A percentile compares a stretch with the other conserved stretches of the same genome.
Conservation (phyloP, 1,140 invertebrate species). For the Pissodes strobi region DNA sequence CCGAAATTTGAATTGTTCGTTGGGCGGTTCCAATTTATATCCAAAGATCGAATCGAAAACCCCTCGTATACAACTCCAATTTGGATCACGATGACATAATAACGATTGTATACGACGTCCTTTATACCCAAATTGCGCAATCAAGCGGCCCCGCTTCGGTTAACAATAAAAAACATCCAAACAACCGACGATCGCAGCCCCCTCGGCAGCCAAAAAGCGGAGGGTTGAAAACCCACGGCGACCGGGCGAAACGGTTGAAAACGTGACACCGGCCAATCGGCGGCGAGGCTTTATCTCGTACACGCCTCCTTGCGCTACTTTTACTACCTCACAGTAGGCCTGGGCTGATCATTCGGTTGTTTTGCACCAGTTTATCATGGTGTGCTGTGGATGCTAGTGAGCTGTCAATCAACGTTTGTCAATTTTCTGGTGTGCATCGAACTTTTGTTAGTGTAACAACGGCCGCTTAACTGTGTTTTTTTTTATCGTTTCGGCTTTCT, state of each 20-base stretch:
- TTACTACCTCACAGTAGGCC: slow-evolving; percentile 31
- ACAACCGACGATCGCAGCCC: too few species aligned
- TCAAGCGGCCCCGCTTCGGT: not conserved
- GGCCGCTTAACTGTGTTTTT: not conserved
- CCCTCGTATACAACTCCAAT: too few species aligned
- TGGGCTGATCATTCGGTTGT: slow-evolving; percentile 24
- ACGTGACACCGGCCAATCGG: slow-evolving; percentile 5
- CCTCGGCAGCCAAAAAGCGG: not conserved
- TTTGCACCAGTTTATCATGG: slow-evolving; percentile 35
- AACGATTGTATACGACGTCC: slow-evolving; percentile 1
- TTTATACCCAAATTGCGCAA: slow-evolving; percentile 12
- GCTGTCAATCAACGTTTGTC: slow-evolving; percentile 8
- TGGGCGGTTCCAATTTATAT: too few species aligned
- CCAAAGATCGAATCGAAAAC: too few species aligned
- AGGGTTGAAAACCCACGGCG: not conserved
- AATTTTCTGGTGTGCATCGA: not conserved
- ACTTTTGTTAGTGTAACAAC: not conserved
- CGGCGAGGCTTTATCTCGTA: slow-evolving; percentile 3
- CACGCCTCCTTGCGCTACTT: slow-evolving; percentile 27
- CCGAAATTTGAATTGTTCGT: too few species aligned
- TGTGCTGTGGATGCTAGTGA: slow-evolving; percentile 1
- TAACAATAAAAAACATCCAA: too few species aligned
- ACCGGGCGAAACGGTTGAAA: slow-evolving; percentile 7
- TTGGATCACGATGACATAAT: not conserved
- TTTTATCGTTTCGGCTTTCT: not conserved